These are phyloP conservation scores for Noturus placidus DNA, from an alignment of 2,113 vertebrate genomes.

Conservation along the genomic window DNA sequence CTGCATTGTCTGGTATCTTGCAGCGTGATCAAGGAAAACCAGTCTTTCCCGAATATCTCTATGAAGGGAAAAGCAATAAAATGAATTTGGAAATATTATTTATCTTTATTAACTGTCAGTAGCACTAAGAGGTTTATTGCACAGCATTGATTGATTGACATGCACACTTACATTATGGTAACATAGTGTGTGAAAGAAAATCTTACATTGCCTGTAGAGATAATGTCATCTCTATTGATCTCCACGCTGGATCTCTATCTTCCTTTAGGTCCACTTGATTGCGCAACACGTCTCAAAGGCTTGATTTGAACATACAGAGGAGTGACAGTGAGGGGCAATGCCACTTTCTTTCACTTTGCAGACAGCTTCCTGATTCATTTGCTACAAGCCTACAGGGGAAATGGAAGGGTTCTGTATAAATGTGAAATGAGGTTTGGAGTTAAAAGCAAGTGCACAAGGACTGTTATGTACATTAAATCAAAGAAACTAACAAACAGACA, in stretches of 20 bases:
- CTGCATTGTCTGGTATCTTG: conserved; percentile 2
- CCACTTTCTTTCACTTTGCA: conserved; percentile 1
- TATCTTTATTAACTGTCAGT: neutral
- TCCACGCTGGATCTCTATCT: neutral
- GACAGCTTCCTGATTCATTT: conserved; percentile 1
- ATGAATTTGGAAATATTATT: neutral
- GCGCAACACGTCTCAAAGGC: neutral
- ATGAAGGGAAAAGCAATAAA: neutral
- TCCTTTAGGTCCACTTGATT: neutral
- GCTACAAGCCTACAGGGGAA: conserved; percentile 1
- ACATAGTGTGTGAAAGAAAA: neutral
- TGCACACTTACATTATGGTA: neutral
- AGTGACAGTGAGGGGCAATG: neutral
- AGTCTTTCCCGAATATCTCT: neutral
- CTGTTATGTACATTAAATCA: neutral
- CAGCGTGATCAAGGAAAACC: neutral
- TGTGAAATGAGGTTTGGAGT: neutral
- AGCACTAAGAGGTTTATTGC: neutral
- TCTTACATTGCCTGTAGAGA: neutral
- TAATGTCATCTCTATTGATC: conserved; percentile 14
- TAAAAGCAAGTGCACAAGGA: neutral
- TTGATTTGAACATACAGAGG: neutral
- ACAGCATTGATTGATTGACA: neutral
- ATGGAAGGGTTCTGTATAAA: neutral
- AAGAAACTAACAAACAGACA: neutral